Evolutionary conservation across 30 jellyfish, hydroid and myxozoan species (phyloP).

Genomic region (Aurelia coerulea): DNA sequence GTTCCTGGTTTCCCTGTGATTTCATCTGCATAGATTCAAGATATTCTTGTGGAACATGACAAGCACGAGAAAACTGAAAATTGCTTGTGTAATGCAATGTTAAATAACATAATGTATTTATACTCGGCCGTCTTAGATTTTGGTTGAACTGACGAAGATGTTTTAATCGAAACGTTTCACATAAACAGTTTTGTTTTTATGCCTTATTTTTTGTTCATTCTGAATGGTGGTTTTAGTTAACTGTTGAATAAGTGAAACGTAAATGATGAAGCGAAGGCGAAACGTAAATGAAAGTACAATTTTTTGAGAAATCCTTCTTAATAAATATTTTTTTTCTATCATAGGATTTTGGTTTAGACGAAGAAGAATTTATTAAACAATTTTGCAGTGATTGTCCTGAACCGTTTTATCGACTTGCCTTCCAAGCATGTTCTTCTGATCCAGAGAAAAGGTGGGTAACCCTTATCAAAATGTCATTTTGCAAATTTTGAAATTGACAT

Average conservation of each 20-base stretch:
- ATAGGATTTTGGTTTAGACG: slow-evolving; percentile 86
- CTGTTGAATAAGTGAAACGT: no score
- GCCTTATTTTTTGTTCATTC: no score
- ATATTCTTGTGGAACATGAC: no score
- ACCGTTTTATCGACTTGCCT: slow-evolving; percentile 68
- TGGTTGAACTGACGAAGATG: background rate
- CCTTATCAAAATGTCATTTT: background rate
- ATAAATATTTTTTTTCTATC: background rate
- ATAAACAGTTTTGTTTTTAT: no score
- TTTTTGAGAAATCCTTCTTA: background rate
- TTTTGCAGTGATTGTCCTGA: slow-evolving; percentile 75
- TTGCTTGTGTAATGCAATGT: no score
- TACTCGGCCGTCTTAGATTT: no score
- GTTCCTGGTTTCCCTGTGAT: no score
- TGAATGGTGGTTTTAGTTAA: no score
- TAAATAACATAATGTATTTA: no score
- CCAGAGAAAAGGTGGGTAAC: slow-evolving; percentile 73
- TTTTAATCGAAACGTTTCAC: no score
- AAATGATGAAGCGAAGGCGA: background rate
- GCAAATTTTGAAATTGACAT: background rate
- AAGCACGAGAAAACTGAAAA: no score
- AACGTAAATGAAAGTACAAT: background rate
- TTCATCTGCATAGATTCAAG: no score
- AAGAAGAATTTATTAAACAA: slow-evolving; percentile 49
- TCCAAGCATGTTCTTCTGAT: slow-evolving; percentile 70